Conservation (phyloP, 2,113 vertebrate species). For the Barbus barbus region DNA sequence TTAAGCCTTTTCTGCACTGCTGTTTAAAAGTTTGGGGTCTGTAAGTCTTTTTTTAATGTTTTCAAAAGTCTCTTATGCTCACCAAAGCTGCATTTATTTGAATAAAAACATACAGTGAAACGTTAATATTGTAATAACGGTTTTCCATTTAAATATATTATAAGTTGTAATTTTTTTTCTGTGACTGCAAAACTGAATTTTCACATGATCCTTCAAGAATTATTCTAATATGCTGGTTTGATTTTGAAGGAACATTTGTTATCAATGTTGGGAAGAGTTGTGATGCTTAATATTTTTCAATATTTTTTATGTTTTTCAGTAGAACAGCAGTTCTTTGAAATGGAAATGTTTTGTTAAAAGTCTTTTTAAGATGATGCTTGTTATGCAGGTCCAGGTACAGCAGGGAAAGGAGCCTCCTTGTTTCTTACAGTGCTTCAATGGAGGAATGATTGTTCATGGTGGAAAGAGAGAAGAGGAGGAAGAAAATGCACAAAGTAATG, state of each 20-base stretch:
- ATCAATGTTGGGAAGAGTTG: not conserved
- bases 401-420: constrained; percentile 89
- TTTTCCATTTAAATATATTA: not conserved
- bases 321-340: no score
- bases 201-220: not conserved
- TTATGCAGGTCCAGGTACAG: constrained; percentile 83
- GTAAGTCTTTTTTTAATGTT: no score
- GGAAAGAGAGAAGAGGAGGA: constrained; percentile 89
- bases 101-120: not conserved
- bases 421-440: constrained; percentile 89
- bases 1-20: not conserved
- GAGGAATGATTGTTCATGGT: constrained; percentile 88
- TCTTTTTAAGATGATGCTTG: not conserved
- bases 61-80: no score
- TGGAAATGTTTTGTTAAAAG: not conserved
- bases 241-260: not conserved
- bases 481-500: constrained; percentile 83
- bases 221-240: not conserved
- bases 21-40: not conserved
- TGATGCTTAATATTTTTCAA: not conserved
- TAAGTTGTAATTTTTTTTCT: not conserved
- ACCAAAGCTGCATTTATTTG: not conserved
- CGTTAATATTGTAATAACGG: not conserved
- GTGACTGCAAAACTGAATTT: not conserved
- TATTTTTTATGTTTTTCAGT: no score